Evolutionary conservation across 2,888 invertebrate species (phyloP).

Genomic region (Lymantria dispar): DNA sequence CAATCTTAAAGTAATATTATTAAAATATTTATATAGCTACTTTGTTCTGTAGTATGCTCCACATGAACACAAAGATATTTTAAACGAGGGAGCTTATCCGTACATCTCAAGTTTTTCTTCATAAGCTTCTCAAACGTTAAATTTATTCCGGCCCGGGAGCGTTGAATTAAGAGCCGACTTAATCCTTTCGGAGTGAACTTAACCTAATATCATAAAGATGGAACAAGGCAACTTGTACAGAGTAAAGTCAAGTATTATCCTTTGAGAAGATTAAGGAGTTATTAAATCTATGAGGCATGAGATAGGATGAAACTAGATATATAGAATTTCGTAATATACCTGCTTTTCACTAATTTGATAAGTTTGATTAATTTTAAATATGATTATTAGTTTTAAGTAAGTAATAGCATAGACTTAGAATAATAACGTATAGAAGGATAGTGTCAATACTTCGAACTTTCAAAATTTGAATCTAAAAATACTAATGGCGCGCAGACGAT

Average conservation of each 20-base stretch:
- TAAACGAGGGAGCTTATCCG: constrained; percentile 55
- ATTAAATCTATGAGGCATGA: constrained; percentile 57
- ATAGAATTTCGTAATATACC: too few relatives aligned
- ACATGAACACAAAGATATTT: constrained; percentile 47
- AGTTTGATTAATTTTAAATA: too few relatives aligned
- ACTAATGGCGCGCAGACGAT: too few relatives aligned
- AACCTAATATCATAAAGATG: constrained; percentile 80
- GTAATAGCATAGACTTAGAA: too few relatives aligned
- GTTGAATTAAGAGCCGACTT: constrained; percentile 76
- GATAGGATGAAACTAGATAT: constrained; percentile 15
- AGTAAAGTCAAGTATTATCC: constrained; percentile 78
- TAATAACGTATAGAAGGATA: too few relatives aligned
- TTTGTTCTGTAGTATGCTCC: constrained; percentile 18
- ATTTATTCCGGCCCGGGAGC: constrained; percentile 79
- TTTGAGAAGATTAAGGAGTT: constrained; percentile 70
- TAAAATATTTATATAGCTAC: constrained; percentile 20
- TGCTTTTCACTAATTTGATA: too few relatives aligned
- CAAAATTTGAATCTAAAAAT: too few relatives aligned
- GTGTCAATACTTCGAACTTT: too few relatives aligned
- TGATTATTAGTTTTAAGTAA: too few relatives aligned
- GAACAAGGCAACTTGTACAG: constrained; percentile 76
- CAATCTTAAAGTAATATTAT: constrained; percentile 32
- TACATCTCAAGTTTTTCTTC: constrained; percentile 76
- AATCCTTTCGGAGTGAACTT: constrained; percentile 79
- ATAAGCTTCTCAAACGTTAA: constrained; percentile 75